These are phyloP conservation scores for Metridium senile DNA, from an alignment of 92 coral and sea anemone species.

Conservation along the genomic window DNA sequence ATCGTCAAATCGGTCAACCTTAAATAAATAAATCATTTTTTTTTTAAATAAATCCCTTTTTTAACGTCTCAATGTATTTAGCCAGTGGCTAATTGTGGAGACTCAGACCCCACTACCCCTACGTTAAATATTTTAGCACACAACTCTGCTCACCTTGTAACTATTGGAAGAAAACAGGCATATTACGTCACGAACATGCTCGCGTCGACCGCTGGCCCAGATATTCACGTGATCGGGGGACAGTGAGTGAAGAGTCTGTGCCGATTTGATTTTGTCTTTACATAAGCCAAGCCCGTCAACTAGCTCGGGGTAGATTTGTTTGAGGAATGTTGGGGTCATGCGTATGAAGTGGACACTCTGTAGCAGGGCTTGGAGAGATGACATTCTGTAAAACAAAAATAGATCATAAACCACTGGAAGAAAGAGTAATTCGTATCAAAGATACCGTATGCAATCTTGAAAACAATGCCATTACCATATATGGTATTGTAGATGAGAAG, in stretches of 20 bases:
- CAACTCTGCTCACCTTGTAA: too few species aligned
- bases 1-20: slow-evolving; percentile 29
- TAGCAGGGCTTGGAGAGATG: slow-evolving; percentile 6
- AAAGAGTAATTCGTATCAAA: too few species aligned
- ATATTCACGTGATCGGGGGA: slow-evolving; percentile 9
- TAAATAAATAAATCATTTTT: too few species aligned
- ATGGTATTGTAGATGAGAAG: too few species aligned
- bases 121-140: too few species aligned
- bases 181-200: slow-evolving; percentile 17
- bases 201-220: slow-evolving; percentile 17
- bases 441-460: neutral
- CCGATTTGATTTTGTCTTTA: slow-evolving; percentile 21
- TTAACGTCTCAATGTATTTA: too few species aligned
- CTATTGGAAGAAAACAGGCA: slow-evolving; percentile 19
- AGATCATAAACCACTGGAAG: too few species aligned
- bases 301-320: slow-evolving; percentile 7
- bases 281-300: slow-evolving; percentile 21
- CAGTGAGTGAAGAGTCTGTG: slow-evolving; percentile 1
- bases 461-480: too few species aligned
- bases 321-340: slow-evolving; percentile 10
- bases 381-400: slow-evolving; percentile 11
- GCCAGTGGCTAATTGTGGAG: too few species aligned
- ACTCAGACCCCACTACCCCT: too few species aligned
- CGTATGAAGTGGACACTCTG: slow-evolving; percentile 22
- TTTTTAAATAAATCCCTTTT: too few species aligned